These are phyloP conservation scores for Drosophila prostipennis DNA, from an alignment of 2,888 invertebrate species.

Conservation along the genomic window DNA sequence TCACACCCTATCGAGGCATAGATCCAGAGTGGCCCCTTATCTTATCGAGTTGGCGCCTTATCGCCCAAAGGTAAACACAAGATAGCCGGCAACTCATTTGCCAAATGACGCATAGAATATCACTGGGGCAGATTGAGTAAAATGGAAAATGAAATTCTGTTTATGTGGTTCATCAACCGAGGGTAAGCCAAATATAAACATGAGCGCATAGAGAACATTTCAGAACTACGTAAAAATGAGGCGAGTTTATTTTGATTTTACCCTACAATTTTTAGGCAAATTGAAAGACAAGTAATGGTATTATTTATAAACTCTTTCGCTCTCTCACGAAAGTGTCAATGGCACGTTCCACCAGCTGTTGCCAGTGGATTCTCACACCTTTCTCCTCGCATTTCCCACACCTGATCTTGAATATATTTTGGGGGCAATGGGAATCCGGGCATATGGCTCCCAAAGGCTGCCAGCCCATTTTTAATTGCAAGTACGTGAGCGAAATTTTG, in stretches of 20 bases:
- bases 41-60: slow-evolving; percentile 49
- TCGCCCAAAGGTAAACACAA: slow-evolving; percentile 46
- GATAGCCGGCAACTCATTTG: slow-evolving; percentile 41
- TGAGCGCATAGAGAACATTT: neutral
- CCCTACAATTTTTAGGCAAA: too few relatives aligned
- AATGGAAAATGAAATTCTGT: slow-evolving; percentile 22
- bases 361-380: slow-evolving; percentile 18
- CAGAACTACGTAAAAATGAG: slow-evolving; percentile 13
- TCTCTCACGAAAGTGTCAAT: slow-evolving; percentile 8
- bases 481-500: slow-evolving; percentile 46
- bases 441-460: slow-evolving; percentile 37
- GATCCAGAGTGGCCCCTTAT: slow-evolving; percentile 33
- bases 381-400: slow-evolving; percentile 5
- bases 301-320: neutral
- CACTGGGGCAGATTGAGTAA: slow-evolving; percentile 12
- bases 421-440: neutral
- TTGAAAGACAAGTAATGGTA: slow-evolving; percentile 1
- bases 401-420: slow-evolving; percentile 18
- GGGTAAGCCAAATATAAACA: slow-evolving; percentile 21
- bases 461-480: slow-evolving; percentile 43
- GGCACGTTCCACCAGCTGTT: slow-evolving; percentile 41
- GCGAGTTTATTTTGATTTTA: slow-evolving; percentile 1
- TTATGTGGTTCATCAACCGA: slow-evolving; percentile 33
- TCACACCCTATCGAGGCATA: slow-evolving; percentile 43
- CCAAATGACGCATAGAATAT: slow-evolving; percentile 41